phyloP scores from a whole-genome alignment of 2,113 vertebrate species.

The Lasiurus borealis region DNA sequence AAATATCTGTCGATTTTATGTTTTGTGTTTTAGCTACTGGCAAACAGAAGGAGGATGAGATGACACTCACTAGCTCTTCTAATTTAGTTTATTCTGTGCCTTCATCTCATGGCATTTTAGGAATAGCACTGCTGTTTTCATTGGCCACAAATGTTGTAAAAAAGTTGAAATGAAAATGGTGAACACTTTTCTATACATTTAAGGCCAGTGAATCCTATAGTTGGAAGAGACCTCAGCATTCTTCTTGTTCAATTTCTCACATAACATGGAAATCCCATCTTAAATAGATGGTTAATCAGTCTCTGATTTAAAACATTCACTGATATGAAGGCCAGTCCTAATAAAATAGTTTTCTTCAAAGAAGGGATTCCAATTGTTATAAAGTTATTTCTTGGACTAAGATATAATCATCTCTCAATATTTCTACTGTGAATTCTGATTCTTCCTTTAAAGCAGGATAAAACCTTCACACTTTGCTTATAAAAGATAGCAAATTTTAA shows the following conservation, averaged over 20 bases:
- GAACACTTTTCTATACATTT: background rate
- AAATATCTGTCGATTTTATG: background rate
- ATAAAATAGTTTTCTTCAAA: background rate
- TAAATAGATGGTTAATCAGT: background rate
- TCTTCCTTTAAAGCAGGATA: background rate
- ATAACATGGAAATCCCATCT: background rate
- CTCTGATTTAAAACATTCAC: background rate
- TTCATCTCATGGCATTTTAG: background rate
- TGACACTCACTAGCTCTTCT: background rate
- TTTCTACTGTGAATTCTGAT: constrained; percentile 2
- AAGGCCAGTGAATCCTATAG: background rate
- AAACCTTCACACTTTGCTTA: background rate
- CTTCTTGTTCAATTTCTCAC: background rate
- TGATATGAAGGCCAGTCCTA: background rate
- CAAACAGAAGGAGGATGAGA: background rate
- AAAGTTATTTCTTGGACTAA: background rate
- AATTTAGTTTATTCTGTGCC: background rate
- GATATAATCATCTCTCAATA: background rate
- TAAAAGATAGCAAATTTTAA: background rate
- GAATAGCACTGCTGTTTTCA: background rate
- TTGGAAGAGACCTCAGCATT: background rate
- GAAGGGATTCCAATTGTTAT: background rate
- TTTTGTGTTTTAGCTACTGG: background rate
- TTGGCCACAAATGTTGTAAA: background rate
- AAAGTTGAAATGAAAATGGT: background rate